A percentile compares a stretch with the other conserved stretches of the same genome.
These are phyloP conservation scores for Hemibagrus guttatus DNA, from an alignment of 2,797 vertebrate species.

Conservation along the genomic window DNA sequence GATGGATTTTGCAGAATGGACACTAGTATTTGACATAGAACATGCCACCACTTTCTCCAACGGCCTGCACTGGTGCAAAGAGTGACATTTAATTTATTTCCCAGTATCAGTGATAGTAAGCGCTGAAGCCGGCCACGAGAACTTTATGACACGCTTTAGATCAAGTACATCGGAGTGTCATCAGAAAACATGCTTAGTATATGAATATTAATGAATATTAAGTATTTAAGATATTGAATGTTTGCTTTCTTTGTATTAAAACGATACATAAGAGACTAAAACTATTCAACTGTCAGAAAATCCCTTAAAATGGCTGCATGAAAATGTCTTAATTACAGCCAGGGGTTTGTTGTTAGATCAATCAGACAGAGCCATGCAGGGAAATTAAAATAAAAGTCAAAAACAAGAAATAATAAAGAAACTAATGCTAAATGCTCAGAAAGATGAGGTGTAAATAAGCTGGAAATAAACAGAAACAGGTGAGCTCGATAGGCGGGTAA, in stretches of 20 bases:
- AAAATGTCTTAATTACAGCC: background rate
- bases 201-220: background rate
- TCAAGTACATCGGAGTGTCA: no score
- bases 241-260: no score
- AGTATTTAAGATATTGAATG: background rate
- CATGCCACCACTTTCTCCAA: background rate
- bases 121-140: no score
- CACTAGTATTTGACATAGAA: background rate
- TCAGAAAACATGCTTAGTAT: background rate
- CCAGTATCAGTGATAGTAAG: background rate
- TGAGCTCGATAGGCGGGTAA: background rate
- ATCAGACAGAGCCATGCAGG: background rate
- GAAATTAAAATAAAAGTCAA: background rate
- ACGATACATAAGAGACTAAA: background rate
- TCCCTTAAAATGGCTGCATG: background rate
- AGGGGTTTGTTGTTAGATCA: background rate
- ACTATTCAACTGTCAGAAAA: background rate
- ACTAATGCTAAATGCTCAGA: background rate
- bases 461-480: background rate
- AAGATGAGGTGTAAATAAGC: background rate
- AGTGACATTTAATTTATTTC: background rate
- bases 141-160: no score
- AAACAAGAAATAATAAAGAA: background rate
- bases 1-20: constrained; percentile 15
- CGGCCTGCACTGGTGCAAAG: background rate